Base-by-base conservation (phyloP, 1,140 invertebrate genomes). In the Drosophila parvula region DNA sequence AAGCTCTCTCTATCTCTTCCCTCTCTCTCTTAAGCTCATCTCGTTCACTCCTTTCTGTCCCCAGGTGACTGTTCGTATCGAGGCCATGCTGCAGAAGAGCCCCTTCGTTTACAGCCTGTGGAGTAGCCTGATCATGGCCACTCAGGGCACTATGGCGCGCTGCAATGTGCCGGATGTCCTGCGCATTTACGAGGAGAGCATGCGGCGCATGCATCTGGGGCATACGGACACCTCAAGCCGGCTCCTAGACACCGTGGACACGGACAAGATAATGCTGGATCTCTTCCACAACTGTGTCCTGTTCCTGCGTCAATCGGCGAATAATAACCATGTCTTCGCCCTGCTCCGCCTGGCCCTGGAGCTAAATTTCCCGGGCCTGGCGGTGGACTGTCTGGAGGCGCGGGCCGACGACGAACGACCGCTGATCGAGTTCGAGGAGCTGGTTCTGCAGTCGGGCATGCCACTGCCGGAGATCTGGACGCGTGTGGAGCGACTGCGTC, bases 401-500 rank as follows among this genome's bases (percentile, higher is more conserved):
- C 51, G 81, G 36, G 90, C 86, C 18, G 85, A 92, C 14, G 92
- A 94, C 56, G 94, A 95, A 70, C 91, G 92, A 8, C 92, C 93
- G 60, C 80, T 95, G n/a, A 91, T 94, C 38, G 94, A 94, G 36
- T 92, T 94, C 83, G 95, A 96, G 90, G 95, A 95, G 83, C 78
- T 94, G 6, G 93, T 95, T 65, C 88, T 95, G 47, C 92, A 92
- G 32, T 95, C 94, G 6, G 93, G 94, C 61, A 84, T 95, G 59
- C 95, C 95, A 5, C 92, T 95, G 68, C 94, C 94, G 74, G 94
- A 95, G 76, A 91, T 96, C 30, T 96, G 95, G 95, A 91, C 95
- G 27, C 93, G 95, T 63, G 92, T 95, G 27, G 95, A 96, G 82
- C 94, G 93, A 8, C 79, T 96, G 14, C 92, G 95, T 22, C 94